Conservation (phyloP, 2,113 vertebrate species). For the Equus przewalskii region DNA sequence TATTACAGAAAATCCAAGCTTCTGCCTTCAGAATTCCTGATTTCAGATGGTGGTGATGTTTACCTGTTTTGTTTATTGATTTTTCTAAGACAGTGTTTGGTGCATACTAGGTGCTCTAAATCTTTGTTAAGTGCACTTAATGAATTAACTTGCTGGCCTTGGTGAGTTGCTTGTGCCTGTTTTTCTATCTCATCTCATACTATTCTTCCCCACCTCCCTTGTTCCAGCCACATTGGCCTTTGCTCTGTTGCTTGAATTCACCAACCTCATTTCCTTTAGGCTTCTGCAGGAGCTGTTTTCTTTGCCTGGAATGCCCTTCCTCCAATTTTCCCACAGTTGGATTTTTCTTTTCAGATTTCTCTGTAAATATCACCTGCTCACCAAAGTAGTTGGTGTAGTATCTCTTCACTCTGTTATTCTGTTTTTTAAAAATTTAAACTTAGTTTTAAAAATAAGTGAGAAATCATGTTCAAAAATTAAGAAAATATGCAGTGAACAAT, state of each 20-base stretch:
- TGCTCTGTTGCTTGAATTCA: not conserved
- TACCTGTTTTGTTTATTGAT: not conserved
- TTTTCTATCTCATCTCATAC: not conserved
- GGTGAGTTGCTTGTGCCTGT: not conserved
- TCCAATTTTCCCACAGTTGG: not conserved
- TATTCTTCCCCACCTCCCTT: not conserved
- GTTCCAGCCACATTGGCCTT: not conserved
- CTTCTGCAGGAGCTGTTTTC: not conserved
- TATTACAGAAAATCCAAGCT: not conserved
- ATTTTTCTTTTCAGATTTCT: not conserved
- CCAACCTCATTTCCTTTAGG: not conserved
- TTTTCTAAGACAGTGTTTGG: not conserved
- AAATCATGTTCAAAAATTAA: constrained; percentile 16
- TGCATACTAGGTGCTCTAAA: not conserved
- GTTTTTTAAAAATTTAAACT: not conserved
- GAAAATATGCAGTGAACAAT: not conserved
- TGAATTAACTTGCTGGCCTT: not conserved
- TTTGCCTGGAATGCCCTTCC: not conserved
- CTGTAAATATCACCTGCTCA: not conserved
- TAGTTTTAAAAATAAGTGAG: not conserved
- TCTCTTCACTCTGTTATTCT: not conserved
- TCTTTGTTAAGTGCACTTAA: not conserved
- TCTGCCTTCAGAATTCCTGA: not conserved
- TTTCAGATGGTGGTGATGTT: not conserved
- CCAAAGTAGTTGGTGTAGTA: not conserved